phyloP scores from a whole-genome alignment of 2,113 vertebrate genomes.

The Heptranchias perlo region DNA sequence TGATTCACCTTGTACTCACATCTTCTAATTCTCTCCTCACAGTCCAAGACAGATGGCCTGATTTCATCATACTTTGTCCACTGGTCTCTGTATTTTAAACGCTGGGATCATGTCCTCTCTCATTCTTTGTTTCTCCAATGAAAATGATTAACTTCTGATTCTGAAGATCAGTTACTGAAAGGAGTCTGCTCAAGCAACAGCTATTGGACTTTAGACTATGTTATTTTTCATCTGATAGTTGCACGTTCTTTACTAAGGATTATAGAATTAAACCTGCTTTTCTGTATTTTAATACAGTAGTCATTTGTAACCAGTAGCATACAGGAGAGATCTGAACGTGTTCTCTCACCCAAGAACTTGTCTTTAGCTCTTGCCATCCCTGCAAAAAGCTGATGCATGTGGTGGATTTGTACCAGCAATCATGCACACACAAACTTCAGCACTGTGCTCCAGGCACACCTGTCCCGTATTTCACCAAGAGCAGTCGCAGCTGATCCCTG shows the following conservation, averaged over 20 bases:
- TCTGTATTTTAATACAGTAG: background rate
- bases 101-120: background rate
- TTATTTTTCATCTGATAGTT: background rate
- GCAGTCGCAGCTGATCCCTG: background rate
- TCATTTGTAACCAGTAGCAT: background rate
- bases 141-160: background rate
- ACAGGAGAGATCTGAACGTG: background rate
- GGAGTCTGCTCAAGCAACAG: background rate
- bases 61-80: background rate
- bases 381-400: background rate
- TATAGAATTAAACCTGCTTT: background rate
- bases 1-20: background rate
- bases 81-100: background rate
- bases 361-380: background rate
- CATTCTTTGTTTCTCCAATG: background rate
- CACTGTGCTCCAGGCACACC: too few relatives aligned
- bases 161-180: background rate
- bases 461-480: background rate
- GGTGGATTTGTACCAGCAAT: background rate
- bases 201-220: background rate
- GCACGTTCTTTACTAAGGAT: background rate
- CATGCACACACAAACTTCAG: background rate
- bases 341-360: background rate
- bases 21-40: background rate
- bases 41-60: background rate